Conservation (phyloP, 2,797 vertebrate genomes). For the Yasuhikotakia modesta region DNA sequence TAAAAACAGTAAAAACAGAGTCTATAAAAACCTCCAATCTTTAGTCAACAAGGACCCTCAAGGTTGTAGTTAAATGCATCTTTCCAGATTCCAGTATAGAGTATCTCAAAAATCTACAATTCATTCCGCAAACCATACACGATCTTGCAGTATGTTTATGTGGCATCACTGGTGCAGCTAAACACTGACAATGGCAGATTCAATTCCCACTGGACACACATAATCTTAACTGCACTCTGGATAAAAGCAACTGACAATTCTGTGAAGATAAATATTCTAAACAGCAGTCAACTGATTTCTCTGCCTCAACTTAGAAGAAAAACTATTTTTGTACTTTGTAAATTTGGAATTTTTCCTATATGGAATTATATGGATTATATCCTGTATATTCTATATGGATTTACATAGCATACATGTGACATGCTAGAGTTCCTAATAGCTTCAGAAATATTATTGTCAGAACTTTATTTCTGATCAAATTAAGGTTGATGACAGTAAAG, state of each 20-base stretch:
- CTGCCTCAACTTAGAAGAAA: not conserved
- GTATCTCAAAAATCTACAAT: not conserved
- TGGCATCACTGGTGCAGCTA: not conserved
- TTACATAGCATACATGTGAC: not conserved
- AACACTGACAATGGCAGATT: not conserved
- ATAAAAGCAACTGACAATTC: not conserved
- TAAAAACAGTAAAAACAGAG: not conserved
- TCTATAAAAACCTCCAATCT: not conserved
- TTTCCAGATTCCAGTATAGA: not conserved
- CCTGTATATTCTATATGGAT: too few relatives aligned
- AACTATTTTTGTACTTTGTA: too few relatives aligned
- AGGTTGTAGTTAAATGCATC: not conserved
- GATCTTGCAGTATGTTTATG: too few relatives aligned
- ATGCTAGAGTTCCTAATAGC: not conserved
- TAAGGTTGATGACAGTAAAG: not conserved
- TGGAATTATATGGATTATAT: too few relatives aligned
- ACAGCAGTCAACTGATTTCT: not conserved
- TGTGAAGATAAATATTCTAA: not conserved
- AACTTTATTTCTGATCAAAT: conserved; percentile 32
- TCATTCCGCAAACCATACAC: not conserved
- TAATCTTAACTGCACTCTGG: not conserved
- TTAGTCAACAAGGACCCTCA: not conserved
- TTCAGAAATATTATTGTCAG: not conserved
- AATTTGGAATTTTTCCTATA: too few relatives aligned
- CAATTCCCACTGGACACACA: not conserved